Evolutionary conservation across 2,797 vertebrate species (phyloP).

Genomic region (Pelobates cultripes): DNA sequence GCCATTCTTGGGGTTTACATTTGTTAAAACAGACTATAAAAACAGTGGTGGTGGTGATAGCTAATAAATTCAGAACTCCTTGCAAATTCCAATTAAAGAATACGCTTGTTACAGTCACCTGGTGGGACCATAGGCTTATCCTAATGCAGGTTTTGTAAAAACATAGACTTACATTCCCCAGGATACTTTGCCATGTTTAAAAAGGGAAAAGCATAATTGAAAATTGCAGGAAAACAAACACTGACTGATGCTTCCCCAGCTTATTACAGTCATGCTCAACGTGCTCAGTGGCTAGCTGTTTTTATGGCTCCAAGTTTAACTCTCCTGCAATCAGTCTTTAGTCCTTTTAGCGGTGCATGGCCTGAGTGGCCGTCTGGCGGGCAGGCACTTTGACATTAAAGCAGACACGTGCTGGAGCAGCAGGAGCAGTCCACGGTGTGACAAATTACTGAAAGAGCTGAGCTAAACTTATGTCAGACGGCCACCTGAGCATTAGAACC

Average conservation of each 20-base stretch:
- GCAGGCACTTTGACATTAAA: slow-evolving; percentile 74
- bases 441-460: slow-evolving; percentile 93
- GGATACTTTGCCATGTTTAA: too few species aligned
- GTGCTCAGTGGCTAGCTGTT: slow-evolving; percentile 76
- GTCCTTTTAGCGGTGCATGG: slow-evolving; percentile 74
- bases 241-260: slow-evolving; percentile 76
- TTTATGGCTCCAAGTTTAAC: slow-evolving; percentile 67
- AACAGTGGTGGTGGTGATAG: too few species aligned
- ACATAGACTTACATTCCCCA: too few species aligned
- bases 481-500: slow-evolving; percentile 90
- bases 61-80: slow-evolving; percentile 53
- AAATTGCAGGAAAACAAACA: too few species aligned
- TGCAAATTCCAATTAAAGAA: slow-evolving; percentile 78
- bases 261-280: slow-evolving; percentile 82
- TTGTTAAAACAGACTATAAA: too few species aligned
- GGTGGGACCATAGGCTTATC: too few species aligned
- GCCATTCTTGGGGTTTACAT: too few species aligned
- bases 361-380: slow-evolving; percentile 83
- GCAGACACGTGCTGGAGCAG: slow-evolving; percentile 95
- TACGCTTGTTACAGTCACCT: slow-evolving; percentile 75
- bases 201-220: too few species aligned
- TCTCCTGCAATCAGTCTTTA: slow-evolving; percentile 80
- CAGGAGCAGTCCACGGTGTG: slow-evolving; percentile 86
- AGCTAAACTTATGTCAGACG: slow-evolving; percentile 81
- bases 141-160: too few species aligned